Conservation (phyloP, 2,797 vertebrate genomes). For the Potorous gilbertii region DNA sequence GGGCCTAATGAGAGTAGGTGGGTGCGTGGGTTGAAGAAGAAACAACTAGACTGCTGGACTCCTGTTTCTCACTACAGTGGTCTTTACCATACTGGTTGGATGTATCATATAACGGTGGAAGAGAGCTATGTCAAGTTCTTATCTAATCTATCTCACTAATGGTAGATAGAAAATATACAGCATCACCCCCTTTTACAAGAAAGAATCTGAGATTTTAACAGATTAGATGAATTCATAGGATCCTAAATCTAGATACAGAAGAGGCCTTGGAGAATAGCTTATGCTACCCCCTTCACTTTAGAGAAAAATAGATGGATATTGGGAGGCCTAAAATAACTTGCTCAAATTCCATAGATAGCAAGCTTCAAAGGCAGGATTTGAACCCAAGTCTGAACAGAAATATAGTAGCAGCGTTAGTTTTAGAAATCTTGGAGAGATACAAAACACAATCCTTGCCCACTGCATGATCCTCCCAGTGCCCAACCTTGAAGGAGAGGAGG, state of each 20-base stretch:
- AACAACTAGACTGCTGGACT: background rate
- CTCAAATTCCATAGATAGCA: background rate
- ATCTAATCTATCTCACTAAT: background rate
- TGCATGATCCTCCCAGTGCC: background rate
- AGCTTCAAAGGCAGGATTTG: background rate
- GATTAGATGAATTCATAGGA: background rate
- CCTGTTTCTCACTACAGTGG: background rate
- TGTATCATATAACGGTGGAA: background rate
- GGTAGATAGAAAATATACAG: background rate
- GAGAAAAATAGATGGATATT: background rate
- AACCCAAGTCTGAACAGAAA: background rate
- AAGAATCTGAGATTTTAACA: background rate
- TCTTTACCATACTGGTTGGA: background rate
- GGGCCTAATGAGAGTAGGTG: background rate
- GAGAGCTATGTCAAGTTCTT: background rate
- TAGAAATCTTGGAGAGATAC: background rate
- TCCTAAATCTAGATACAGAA: conserved; percentile 9
- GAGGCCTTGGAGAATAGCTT: conserved; percentile 21
- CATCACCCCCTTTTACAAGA: background rate
- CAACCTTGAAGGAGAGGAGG: background rate
- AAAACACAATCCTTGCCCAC: background rate
- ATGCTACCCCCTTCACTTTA: background rate
- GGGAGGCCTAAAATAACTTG: background rate
- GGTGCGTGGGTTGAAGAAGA: background rate
- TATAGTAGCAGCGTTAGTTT: background rate